Conservation (phyloP, 2,888 invertebrate species). For the Auanema sp. region DNA sequence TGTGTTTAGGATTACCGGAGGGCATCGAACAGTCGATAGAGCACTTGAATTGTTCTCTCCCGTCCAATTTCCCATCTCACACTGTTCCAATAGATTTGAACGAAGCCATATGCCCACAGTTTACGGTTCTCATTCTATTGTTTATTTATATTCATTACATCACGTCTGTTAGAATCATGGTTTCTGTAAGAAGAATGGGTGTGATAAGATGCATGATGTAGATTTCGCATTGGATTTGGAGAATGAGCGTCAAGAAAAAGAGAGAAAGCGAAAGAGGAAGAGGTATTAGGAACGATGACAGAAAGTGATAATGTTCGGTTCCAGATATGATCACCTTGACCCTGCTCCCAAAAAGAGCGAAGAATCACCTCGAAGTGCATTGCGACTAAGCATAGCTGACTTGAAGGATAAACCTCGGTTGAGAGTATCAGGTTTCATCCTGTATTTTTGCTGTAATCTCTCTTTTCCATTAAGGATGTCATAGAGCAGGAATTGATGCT, state of each 20-base stretch:
- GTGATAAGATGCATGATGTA: constrained; percentile 47
- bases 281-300: neutral
- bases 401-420: constrained; percentile 1
- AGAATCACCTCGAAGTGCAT: too few species aligned
- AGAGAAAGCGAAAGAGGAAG: constrained; percentile 11
- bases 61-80: constrained; percentile 37
- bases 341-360: constrained; percentile 6
- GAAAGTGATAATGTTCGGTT: neutral
- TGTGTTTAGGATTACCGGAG: neutral
- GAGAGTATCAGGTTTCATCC: constrained; percentile 5
- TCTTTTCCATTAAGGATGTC: constrained; percentile 31
- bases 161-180: constrained; percentile 54
- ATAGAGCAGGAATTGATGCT: constrained; percentile 58
- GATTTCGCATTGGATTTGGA: constrained; percentile 54
- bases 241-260: constrained; percentile 11
- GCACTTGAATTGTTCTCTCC: constrained; percentile 29
- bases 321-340: constrained; percentile 20
- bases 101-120: constrained; percentile 36
- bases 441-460: neutral
- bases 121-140: too few species aligned
- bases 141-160: too few species aligned
- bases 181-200: constrained; percentile 39
- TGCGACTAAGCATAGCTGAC: constrained; percentile 1
- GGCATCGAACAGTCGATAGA: constrained; percentile 16
- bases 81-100: constrained; percentile 29